Conservation (phyloP, 2,113 vertebrate genomes). For the Tragelaphus scriptus region DNA sequence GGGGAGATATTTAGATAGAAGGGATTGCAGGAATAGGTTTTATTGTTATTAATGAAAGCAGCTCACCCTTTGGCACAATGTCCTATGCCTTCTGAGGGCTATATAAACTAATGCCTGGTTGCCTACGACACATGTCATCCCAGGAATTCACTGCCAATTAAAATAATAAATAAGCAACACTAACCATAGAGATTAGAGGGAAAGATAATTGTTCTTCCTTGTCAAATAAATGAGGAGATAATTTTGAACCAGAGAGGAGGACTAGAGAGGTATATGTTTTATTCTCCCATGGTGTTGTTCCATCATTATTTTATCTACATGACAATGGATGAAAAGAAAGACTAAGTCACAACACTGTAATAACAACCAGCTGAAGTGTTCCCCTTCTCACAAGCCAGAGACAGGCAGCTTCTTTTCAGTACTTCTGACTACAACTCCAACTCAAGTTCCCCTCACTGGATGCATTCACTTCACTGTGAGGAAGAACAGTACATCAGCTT, state of each 20-base stretch:
- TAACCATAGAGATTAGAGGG: slow-evolving; percentile 51
- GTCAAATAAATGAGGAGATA: slow-evolving; percentile 53
- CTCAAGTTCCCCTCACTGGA: slow-evolving; percentile 23
- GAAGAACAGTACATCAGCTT: slow-evolving; percentile 53
- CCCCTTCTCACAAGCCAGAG: background rate
- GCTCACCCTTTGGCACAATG: slow-evolving; percentile 22
- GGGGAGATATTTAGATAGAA: slow-evolving; percentile 31
- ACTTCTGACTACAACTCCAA: background rate
- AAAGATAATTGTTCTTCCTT: slow-evolving; percentile 51
- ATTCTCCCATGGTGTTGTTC: slow-evolving; percentile 54
- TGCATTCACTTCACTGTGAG: slow-evolving; percentile 56
- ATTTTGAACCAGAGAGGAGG: slow-evolving; percentile 41
- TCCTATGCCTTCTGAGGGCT: slow-evolving; percentile 16
- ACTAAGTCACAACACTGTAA: slow-evolving; percentile 33
- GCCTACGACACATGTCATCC: background rate
- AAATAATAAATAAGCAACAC: slow-evolving; percentile 72
- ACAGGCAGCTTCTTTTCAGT: background rate
- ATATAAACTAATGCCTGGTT: slow-evolving; percentile 25
- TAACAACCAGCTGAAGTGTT: rapidly evolving
- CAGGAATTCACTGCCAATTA: slow-evolving; percentile 58
- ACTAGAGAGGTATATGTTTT: slow-evolving; percentile 55
- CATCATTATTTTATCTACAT: slow-evolving; percentile 43
- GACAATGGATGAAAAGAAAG: slow-evolving; percentile 38
- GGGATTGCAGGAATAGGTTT: background rate
- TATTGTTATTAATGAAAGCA: slow-evolving; percentile 50